These are phyloP conservation scores for Chrysopilus asiliformis DNA, from an alignment of 2,888 invertebrate genomes.

Conservation along the genomic window DNA sequence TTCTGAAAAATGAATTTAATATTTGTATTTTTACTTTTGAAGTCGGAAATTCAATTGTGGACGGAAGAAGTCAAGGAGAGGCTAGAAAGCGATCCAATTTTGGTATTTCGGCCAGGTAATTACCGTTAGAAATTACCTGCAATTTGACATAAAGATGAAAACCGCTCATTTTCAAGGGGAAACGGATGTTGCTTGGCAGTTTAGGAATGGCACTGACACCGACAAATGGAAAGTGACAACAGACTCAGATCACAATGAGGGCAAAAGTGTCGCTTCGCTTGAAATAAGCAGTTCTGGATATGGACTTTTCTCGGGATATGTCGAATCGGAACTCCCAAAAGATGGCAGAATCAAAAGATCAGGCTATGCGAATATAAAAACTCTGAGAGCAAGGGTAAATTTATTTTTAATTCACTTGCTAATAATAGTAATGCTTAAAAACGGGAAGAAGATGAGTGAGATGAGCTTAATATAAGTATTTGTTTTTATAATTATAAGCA, in stretches of 20 bases:
- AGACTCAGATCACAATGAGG: constrained; percentile 72
- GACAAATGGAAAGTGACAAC: constrained; percentile 58
- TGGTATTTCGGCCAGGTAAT: constrained; percentile 40
- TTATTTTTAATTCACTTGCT: not conserved
- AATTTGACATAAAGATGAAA: not conserved
- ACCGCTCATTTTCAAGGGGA: constrained; percentile 48
- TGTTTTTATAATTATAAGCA: too few species aligned
- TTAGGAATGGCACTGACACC: constrained; percentile 47
- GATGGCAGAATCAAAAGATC: constrained; percentile 65
- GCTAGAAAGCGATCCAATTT: constrained; percentile 46
- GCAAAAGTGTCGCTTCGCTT: constrained; percentile 55
- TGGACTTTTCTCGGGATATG: constrained; percentile 56
- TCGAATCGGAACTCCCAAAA: constrained; percentile 57
- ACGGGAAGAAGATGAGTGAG: too few species aligned
- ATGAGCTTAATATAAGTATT: too few species aligned
- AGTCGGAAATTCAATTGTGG: constrained; percentile 51
- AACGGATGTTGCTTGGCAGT: constrained; percentile 60
- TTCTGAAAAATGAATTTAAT: too few species aligned
- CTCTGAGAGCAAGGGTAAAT: constrained; percentile 48
- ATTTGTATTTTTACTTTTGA: too few species aligned
- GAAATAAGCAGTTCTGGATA: constrained; percentile 52
- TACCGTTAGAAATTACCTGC: not conserved
- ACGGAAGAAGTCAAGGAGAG: constrained; percentile 52
- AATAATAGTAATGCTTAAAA: not conserved
- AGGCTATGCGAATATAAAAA: constrained; percentile 72